Base-by-base conservation (phyloP, 2,797 vertebrate species). In the Arctocebus calabarensis region DNA sequence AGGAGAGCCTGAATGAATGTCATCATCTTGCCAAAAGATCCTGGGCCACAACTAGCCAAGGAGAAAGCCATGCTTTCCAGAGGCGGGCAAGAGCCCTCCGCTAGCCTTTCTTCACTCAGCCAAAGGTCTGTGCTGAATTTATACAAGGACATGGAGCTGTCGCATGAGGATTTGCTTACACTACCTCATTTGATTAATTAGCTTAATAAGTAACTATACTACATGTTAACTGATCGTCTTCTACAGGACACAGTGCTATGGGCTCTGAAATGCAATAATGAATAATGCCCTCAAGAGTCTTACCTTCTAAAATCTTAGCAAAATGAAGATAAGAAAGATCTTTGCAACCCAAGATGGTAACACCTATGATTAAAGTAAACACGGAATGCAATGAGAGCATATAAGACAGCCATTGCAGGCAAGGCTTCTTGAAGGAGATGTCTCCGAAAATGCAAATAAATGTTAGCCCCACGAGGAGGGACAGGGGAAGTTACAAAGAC, bases 1-100 rank as follows among this genome's bases (percentile, higher is more conserved):
- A 79, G 20, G 32, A 62, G 71, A 79, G 75, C 45, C 75, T 52
- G 22, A 37, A 62, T 84, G 66, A 86, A 85, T 89, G 75, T 68
- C 55, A 19, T 25, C 48, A 77, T 48, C 92, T 55, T 93, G 66
- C 77, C 88, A 77, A 84, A 73, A 64, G 82, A 37, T 74, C 68
- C 34, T 61, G 55, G 52, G 74, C 37, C 75, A 66, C 11, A 17
- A 5, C 48, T 43, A 88, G 57, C 52, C 52, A 55, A 37, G 57
- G 40, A 79, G 43, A 52, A 52, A 96, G 57, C 13, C 62, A 52
- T 84, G 40, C n/a, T n/a, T n/a, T n/a, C n/a, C 70, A 91, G 73
- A 92, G 45, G 59, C 43, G 64, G 32, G 48, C n/a, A 37, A 78
- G 62, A 90, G 68, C 34, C 43, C 25, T 75, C 22, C 9, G 62